Percentiles rank a stretch among this genome's conserved stretches.
phyloP scores from a whole-genome alignment of 2,113 vertebrate species.

The Grammomys dolichurus region DNA sequence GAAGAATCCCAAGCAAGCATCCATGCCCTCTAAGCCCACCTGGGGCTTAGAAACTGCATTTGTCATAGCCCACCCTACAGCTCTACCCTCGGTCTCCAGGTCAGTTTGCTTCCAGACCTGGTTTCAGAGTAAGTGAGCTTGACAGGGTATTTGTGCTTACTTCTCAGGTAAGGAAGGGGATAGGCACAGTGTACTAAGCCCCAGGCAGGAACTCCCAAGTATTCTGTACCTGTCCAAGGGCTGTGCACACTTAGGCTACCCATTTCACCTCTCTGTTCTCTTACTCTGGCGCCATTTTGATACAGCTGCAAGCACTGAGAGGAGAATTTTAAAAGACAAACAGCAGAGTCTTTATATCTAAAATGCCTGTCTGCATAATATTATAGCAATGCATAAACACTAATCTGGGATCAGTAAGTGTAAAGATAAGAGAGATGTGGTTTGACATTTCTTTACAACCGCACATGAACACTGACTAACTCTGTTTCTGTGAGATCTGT shows the following conservation, averaged over 20 bases:
- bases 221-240: neutral
- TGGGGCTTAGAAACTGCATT: neutral
- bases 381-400: neutral
- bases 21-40: accelerated
- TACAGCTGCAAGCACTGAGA: neutral
- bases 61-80: neutral
- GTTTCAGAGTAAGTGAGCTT: neutral
- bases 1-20: neutral
- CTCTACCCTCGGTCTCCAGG: neutral
- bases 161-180: neutral
- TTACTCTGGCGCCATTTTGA: neutral
- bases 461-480: neutral
- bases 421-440: neutral
- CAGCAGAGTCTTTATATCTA: neutral
- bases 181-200: neutral
- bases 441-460: neutral
- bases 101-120: neutral
- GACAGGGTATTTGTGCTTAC: neutral
- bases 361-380: neutral
- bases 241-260: neutral
- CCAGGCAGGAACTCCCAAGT: neutral
- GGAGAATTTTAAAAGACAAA: neutral
- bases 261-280: neutral
- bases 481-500: neutral
- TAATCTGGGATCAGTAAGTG: neutral